A percentile compares a stretch with the other conserved stretches of the same genome.
phyloP scores from a whole-genome alignment of 2,888 invertebrate genomes.

The Mythimna loreyi region DNA sequence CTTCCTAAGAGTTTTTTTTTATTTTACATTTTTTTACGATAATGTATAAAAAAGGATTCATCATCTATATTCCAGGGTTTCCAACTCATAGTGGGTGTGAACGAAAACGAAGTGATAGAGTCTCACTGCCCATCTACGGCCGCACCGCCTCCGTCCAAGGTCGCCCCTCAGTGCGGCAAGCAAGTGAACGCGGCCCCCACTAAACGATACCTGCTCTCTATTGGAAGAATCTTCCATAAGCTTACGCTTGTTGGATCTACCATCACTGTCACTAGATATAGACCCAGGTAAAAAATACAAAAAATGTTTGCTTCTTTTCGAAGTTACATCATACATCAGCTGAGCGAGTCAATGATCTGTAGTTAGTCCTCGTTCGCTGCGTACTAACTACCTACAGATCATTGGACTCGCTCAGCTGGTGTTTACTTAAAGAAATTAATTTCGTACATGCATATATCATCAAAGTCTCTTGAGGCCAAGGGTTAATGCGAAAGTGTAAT shows the following conservation, averaged over 20 bases:
- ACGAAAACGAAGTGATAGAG: constrained; percentile 85
- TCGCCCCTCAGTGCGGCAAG: constrained; percentile 86
- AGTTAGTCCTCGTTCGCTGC: too few species aligned
- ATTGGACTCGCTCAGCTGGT: too few species aligned
- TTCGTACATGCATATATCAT: too few species aligned
- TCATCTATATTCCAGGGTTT: constrained; percentile 92
- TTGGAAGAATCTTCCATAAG: constrained; percentile 98
- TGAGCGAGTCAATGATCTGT: too few species aligned
- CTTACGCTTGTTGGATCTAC: constrained; percentile 96
- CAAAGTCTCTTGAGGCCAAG: too few species aligned
- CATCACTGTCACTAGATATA: constrained; percentile 98
- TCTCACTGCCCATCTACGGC: constrained; percentile 83
- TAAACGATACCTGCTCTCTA: constrained; percentile 96
- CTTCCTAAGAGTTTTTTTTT: not conserved
- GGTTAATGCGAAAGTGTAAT: too few species aligned
- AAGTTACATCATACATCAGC: too few species aligned
- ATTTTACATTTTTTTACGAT: too few species aligned
- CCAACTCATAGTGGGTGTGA: constrained; percentile 93
- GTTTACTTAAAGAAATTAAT: too few species aligned
- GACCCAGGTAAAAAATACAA: constrained; percentile 94
- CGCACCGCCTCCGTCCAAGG: constrained; percentile 85
- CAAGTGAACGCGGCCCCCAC: constrained; percentile 80
- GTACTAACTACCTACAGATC: too few species aligned
- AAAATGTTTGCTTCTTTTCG: not conserved
- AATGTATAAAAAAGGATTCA: too few species aligned